Percentiles rank a stretch among this genome's conserved stretches.
Evolutionary conservation across 1,140 invertebrate species (phyloP).

Genomic region (Drosophila ficusphila): DNA sequence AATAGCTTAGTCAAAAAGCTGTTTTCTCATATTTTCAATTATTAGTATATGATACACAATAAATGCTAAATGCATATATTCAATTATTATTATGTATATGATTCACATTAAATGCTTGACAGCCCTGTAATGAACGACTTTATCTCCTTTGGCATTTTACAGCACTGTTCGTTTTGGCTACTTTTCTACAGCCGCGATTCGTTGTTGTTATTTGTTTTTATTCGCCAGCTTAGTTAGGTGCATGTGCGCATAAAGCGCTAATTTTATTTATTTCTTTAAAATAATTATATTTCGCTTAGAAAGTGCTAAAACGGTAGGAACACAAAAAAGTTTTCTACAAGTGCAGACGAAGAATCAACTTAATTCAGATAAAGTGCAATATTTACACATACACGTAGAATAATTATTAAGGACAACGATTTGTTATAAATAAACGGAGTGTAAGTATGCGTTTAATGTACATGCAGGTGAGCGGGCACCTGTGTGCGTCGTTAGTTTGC

Average conservation of each 20-base stretch:
- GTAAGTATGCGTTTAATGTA: slow-evolving; percentile 23
- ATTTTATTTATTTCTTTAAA: slow-evolving; percentile 1
- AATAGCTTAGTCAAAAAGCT: too few relatives aligned
- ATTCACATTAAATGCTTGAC: too few relatives aligned
- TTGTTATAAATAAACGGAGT: slow-evolving; percentile 38
- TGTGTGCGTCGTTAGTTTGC: slow-evolving; percentile 13
- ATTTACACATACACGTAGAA: slow-evolving; percentile 16
- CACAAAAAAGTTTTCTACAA: slow-evolving; percentile 5
- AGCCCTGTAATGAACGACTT: too few relatives aligned
- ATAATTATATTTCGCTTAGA: neutral
- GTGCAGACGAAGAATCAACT: slow-evolving; percentile 15
- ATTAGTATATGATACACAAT: too few relatives aligned
- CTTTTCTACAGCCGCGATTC: too few relatives aligned
- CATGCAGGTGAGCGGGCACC: slow-evolving; percentile 18
- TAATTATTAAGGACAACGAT: slow-evolving; percentile 27
- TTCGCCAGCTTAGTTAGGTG: neutral
- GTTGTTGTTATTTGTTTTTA: slow-evolving; percentile 6
- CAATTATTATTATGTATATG: too few relatives aligned
- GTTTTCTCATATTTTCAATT: too few relatives aligned
- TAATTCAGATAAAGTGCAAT: slow-evolving; percentile 38
- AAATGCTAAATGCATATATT: too few relatives aligned
- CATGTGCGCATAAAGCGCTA: slow-evolving; percentile 18
- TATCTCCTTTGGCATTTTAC: neutral
- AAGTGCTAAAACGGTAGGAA: slow-evolving; percentile 18
- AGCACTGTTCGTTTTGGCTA: too few relatives aligned